Conservation (phyloP, 2,113 vertebrate species). For the Paradoxurus hermaphroditus region DNA sequence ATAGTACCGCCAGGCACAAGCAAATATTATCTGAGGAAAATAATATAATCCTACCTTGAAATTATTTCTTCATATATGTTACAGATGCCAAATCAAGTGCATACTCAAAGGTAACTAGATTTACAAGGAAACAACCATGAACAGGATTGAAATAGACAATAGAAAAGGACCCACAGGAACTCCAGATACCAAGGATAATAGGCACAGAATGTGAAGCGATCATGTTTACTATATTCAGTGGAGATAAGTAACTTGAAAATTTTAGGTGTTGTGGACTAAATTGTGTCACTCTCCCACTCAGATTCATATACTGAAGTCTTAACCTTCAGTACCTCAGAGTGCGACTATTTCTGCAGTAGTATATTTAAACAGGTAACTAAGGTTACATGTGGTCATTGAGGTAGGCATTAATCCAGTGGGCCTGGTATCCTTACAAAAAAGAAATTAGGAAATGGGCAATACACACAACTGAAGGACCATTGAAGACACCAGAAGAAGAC, state of each 20-base stretch:
- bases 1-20: neutral
- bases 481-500: neutral
- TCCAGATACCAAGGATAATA: neutral
- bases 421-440: neutral
- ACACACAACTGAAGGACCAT: neutral
- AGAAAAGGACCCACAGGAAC: neutral
- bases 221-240: neutral
- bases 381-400: neutral
- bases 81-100: neutral
- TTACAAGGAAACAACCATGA: neutral
- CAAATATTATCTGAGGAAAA: neutral
- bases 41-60: neutral
- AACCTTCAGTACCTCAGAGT: neutral
- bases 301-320: neutral
- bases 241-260: neutral
- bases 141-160: neutral
- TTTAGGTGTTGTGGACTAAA: neutral
- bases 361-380: neutral
- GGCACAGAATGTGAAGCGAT: neutral
- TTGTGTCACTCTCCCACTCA: neutral
- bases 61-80: neutral
- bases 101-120: neutral
- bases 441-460: neutral
- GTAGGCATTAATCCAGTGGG: neutral
- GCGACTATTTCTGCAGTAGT: neutral